Evolutionary conservation across 1,140 invertebrate species (phyloP), one percentile per base, ranked within the genome.

Genomic region (Drosophila sp.): DNA sequence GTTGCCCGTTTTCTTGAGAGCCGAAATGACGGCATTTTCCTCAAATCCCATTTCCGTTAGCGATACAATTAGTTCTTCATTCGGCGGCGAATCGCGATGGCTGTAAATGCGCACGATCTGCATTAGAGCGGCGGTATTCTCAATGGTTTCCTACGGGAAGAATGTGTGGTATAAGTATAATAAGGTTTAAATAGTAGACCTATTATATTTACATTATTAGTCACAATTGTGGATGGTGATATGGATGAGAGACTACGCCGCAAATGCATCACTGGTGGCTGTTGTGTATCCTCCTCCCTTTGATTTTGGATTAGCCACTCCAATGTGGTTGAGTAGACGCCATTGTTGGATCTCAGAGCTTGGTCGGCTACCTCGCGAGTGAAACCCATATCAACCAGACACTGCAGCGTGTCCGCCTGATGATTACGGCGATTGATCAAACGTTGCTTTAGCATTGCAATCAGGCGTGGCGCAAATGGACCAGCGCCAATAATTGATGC

Each of bases 21-120:
- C 91, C 21, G 73, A 41, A 7, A 87, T 8, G 2, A 92, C 81
- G 0, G 86, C 87, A 0, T 71, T 40, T 58, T 91, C 83, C 36
- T 87, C 87, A 25, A 92, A 92, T 4, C 91, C 91, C 91, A 92
- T 92, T 40, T 92, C 83, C 0, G 79, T 77, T 0, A 92, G 56
- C 2, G 86, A 76, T 50, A 77, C 75, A 9, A 91, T 76, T 11
- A 82, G 74, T 25, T 91, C 89, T 1, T 83, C 62, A 48, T 67
- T 72, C 0, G 91, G 91, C 13, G 90, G 80, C 18, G 87, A 50
- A 56, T 92, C 87, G 13, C 87, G 83, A 65, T 92, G 80, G 18
- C 91, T 91, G 41, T 92, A 92, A 40, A 91, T 91, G 7, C 89
- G 83, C 16, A 92, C 91, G 6, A 92, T 92, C 72, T 92, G 91